Evolutionary conservation across 2,113 vertebrate genomes (phyloP), one percentile per base, ranked within the genome.

Genomic region (Panthera uncia): DNA sequence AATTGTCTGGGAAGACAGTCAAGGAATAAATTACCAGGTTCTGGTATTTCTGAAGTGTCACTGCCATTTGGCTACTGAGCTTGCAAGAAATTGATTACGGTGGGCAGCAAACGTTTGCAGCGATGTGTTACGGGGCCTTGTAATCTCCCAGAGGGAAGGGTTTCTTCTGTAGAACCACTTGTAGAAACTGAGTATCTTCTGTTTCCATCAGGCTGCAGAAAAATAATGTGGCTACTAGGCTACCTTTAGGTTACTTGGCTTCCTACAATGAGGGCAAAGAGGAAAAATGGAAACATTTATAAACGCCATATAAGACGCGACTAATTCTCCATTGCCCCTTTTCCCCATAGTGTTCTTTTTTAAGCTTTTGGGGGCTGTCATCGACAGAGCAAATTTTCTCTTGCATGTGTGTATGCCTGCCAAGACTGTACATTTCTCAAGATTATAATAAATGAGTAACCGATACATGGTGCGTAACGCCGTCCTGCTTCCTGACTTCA

Each of bases 1-100:
- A 76, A 84, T 87, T 96, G 69, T 73, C 85, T 83, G 85, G 81
- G 63, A 93, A 96, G 96, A 86, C 4, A 33, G 48, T 80, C 69
- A 90, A 80, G 85, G 84, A 89, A 94, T 93, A 68, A 66, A 89
- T 94, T 10, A 84, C 23, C 85, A 63, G 52, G 5, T 89, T 84
- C 66, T 29, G 57, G 65, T 68, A n/a, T 91, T 84, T 94, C 78
- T 78, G 16, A 82, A 81, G 78, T 50, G 13, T 55, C 38, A 4
- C 73, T 65, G 74, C 21, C 68, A 45, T 78, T 92, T 96, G 92
- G 41, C 55, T 38, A 36, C 65, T 21, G 71, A 57, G 19, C 41
- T 95, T 9, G n/a, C 13, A 6, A 18, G 23, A 65, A 41, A 33
- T 50, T 78, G 41, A 96, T 88, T 29, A 92, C 41, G 1, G 13